Base-by-base conservation (phyloP, 2,113 vertebrate genomes). In the Phodopus roborovskii region DNA sequence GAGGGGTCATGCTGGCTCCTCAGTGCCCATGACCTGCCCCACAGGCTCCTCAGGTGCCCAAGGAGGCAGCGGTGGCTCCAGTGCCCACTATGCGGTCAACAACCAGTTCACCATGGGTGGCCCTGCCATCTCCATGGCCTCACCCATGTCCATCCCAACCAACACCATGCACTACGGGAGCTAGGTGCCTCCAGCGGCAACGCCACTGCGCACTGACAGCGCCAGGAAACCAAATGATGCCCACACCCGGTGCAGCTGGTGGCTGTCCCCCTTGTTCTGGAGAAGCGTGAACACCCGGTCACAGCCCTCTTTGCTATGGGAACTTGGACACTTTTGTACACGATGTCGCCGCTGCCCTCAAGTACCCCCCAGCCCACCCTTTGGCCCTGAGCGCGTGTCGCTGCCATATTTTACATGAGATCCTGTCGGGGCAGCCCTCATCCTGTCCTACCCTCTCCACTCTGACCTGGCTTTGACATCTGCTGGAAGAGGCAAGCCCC, bases 161-260 rank as follows among this genome's bases (percentile, higher is more conserved):
- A 99, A 99, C 99, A 99, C 99, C 98, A 99, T 99, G 99, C 99
- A 99, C 98, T 99, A 99, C 64, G 99, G 99, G 96, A 99, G 99
- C 98, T 99, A 99, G 98, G 98, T 92, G 84, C 88, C 90, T 77
- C 11, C 22, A 50, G 70, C 86, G 26, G 13, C 11, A 36, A 42
- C 48, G 56, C 68, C 85, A 56, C 85, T 70, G 45, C 5, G 78
- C 97, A 96, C 96, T 96, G 95, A 97, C 97, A 97, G 93, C 97
- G 95, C 97, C 98, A 96, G 97, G 98, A 98, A 97, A 98, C 98
- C 99, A 99, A 99, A 99, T 98, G 98, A 98, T 97, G 98, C 97
- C 97, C 97, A 64, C 95, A 75, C 90, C 84, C 97, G 93, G 30
- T 73, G 60, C 17, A 48, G 53, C 91, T 10, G 82, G 96, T 75